Conservation (phyloP, 2,113 vertebrate species). For the Oncorhynchus tshawytscha region DNA sequence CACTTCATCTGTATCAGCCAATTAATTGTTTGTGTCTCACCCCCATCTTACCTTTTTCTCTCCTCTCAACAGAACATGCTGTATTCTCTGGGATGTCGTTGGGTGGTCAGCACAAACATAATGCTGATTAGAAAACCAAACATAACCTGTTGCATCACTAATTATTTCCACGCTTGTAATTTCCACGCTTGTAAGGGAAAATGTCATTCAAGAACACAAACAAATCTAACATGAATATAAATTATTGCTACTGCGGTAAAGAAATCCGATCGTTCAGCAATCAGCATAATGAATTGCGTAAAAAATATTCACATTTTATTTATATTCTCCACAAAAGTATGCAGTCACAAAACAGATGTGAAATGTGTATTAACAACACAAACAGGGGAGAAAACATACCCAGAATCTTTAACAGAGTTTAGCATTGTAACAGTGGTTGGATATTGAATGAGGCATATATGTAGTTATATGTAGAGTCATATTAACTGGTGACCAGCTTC, state of each 20-base stretch:
- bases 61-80: neutral
- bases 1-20: neutral
- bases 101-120: neutral
- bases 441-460: slow-evolving; percentile 16
- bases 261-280: neutral
- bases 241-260: no score
- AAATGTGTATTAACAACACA: slow-evolving; percentile 10
- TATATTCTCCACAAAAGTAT: slow-evolving; percentile 41
- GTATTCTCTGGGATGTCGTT: neutral
- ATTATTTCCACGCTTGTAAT: neutral
- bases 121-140: neutral
- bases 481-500: slow-evolving; percentile 38
- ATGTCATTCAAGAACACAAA: neutral
- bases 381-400: slow-evolving; percentile 14
- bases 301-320: slow-evolving; percentile 65
- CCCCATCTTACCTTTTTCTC: neutral
- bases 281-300: slow-evolving; percentile 10
- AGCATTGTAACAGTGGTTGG: slow-evolving; percentile 32
- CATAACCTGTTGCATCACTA: neutral
- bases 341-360: slow-evolving; percentile 33
- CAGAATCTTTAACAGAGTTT: slow-evolving; percentile 32
- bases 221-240: neutral
- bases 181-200: neutral
- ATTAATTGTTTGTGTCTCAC: no score
- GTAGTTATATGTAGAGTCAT: neutral